Evolutionary conservation across 2,113 vertebrate genomes (phyloP), one percentile per base, ranked within the genome.

Genomic region (Dryoscopus gambensis): DNA sequence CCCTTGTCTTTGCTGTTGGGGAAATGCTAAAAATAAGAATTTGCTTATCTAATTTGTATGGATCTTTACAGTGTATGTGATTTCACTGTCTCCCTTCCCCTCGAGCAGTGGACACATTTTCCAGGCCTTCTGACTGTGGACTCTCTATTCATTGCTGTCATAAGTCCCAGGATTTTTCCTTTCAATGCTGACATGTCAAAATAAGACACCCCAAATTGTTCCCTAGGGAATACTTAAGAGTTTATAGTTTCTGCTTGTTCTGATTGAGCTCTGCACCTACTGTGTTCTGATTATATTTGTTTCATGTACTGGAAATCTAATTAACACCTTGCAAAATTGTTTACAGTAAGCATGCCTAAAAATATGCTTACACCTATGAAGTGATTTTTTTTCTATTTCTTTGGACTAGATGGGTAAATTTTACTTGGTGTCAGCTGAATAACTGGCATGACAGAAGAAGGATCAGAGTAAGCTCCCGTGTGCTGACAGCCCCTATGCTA

Each of bases 21-120:
- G 85, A 90, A 95, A 95, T 87, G 86, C 95, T 97, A 96, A 96
- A 96, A 97, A 97, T 94, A 95, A 97, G 93, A 49, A 93, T 97
- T 95, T 95, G 91, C 84, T 95, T 97, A 95, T 97, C 96, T 96
- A 83, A 96, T 97, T 95, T 93, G 94, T 95, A 96, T 96, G 95
- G 96, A 95, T 95, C 95, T 94, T 94, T 80, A 83, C 77, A 90
- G 60, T 71, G 82, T 63, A n/a, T 96, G 79, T 79, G 85, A 90
- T 95, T 96, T 94, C 84, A 24, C 89, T 93, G 88, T 39, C 84
- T 96, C 73, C 62, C 49, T 93, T 97, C 69, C 91, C 94, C 95
- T 86, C 13, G 3, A 96, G 96, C 95, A 79, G 33, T 79, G 77
- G 79, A 71, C 94, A 94, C 91, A 92, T 88, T 91, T 91, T 88